Evolutionary conservation across 2,113 vertebrate species (phyloP).

Genomic region (Neomonachus schauinslandi): DNA sequence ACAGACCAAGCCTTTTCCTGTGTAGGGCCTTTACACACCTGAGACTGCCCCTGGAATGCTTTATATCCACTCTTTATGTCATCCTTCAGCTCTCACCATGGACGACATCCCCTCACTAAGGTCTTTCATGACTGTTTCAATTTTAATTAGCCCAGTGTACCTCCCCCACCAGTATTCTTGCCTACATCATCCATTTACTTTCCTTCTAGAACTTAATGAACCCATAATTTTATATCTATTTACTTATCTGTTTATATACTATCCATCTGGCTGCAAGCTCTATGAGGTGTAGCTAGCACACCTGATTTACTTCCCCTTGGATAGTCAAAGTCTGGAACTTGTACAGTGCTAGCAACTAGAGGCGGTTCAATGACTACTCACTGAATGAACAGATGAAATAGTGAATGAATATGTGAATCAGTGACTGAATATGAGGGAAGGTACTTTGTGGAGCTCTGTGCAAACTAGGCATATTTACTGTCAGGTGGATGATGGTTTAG

Average conservation of each 20-base stretch:
- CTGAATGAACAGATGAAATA: not conserved
- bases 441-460: not conserved
- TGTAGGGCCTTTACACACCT: not conserved
- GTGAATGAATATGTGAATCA: not conserved
- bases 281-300: not conserved
- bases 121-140: fast-evolving
- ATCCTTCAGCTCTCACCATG: not conserved
- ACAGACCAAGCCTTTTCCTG: not conserved
- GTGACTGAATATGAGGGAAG: not conserved
- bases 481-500: not conserved
- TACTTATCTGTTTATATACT: not conserved
- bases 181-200: not conserved
- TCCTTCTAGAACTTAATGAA: not conserved
- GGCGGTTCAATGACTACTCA: not conserved
- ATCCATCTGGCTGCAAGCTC: not conserved
- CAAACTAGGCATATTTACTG: not conserved
- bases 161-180: not conserved
- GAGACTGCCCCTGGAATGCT: not conserved
- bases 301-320: not conserved
- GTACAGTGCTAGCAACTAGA: not conserved
- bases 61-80: too few relatives aligned
- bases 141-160: not conserved
- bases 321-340: not conserved
- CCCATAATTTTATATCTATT: not conserved
- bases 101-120: not conserved